Conservation (phyloP, 1,140 invertebrate genomes). For the Charaxes varanes region DNA sequence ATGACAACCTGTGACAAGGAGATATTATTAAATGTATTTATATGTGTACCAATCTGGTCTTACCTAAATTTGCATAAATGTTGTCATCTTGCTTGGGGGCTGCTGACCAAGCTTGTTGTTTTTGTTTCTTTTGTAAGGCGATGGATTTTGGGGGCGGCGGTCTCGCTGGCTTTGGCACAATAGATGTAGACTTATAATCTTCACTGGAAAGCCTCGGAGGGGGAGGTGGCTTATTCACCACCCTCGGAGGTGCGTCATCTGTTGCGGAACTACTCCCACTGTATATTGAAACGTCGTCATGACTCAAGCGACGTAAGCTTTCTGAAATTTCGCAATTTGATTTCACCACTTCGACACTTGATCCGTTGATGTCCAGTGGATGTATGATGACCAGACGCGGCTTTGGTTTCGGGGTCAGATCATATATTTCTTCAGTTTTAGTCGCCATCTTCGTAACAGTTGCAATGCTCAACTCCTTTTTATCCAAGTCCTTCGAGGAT, state of each 20-base stretch:
- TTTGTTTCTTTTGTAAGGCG: conserved; percentile 77
- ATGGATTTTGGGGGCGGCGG: conserved; percentile 82
- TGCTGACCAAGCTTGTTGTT: conserved; percentile 68
- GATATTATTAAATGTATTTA: too few species aligned
- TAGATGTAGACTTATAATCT: conserved; percentile 73
- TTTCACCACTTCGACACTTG: conserved; percentile 84
- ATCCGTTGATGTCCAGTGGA: conserved; percentile 88
- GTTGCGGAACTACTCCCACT: conserved; percentile 69
- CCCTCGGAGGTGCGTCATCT: conserved; percentile 54
- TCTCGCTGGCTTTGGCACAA: conserved; percentile 76
- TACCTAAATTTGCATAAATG: conserved; percentile 87
- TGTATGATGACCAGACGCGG: conserved; percentile 90
- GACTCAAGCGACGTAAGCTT: conserved; percentile 59
- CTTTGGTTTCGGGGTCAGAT: conserved; percentile 75
- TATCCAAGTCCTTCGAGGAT: conserved; percentile 78
- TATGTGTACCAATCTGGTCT: too few species aligned
- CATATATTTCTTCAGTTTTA: conserved; percentile 74
- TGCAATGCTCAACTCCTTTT: conserved; percentile 67
- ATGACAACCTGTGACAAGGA: too few species aligned
- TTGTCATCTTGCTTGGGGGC: conserved; percentile 74
- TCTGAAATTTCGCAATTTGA: conserved; percentile 71
- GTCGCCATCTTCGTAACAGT: conserved; percentile 48
- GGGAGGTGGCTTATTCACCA: conserved; percentile 68
- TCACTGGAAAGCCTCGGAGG: conserved; percentile 71
- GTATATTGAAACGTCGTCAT: conserved; percentile 66